Evolutionary conservation across 2,797 vertebrate species (phyloP), one percentile per base, ranked within the genome.

Genomic region (Peromyscus eremicus): DNA sequence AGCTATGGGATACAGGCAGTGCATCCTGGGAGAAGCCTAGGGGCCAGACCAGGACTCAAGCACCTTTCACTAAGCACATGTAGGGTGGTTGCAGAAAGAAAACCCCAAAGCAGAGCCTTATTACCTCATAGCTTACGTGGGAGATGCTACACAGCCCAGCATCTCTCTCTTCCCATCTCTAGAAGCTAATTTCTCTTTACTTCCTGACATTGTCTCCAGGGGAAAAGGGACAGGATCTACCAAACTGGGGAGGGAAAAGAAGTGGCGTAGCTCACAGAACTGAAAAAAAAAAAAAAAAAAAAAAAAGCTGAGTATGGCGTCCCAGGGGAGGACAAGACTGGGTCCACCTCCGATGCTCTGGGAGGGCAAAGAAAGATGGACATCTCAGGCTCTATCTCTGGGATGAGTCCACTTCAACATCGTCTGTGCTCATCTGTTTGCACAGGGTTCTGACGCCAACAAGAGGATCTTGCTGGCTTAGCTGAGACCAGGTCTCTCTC

Each of bases 121-220:
- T 49, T 43, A 46, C 37, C 27, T 46, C 34, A 32, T 43, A 32
- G 60, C 14, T 32, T 68, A 1, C 0, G 0, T 29, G 71, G 77
- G 84, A 52, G 21, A 34, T 1, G 6, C n/a, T 1, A 0, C 9
- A 0, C 49, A 40, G 57, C 19, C 29, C 17, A 23, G 43, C 5
- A 49, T 49, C 5, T 46, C 4, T 5, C 10, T 62, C n/a, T 17
- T 11, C 10, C 43, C 46, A 23, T 75, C 5, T 62, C 77, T 55
- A 29, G 43, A 76, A 25, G 43, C 55, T 40, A 83, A 37, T 37
- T 81, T 83, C 10, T 32, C 10, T 29, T 62, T 14, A 32, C 57
- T 49, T 40, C 29, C 32, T 64, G 60, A 16, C 27, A 19, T 37
- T 87, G 46, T 77, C 89, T 91, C 76, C 37, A 60, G 60, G n/a